These are phyloP conservation scores for Drosophila mayri DNA, from an alignment of 1,140 invertebrate species.

Conservation along the genomic window DNA sequence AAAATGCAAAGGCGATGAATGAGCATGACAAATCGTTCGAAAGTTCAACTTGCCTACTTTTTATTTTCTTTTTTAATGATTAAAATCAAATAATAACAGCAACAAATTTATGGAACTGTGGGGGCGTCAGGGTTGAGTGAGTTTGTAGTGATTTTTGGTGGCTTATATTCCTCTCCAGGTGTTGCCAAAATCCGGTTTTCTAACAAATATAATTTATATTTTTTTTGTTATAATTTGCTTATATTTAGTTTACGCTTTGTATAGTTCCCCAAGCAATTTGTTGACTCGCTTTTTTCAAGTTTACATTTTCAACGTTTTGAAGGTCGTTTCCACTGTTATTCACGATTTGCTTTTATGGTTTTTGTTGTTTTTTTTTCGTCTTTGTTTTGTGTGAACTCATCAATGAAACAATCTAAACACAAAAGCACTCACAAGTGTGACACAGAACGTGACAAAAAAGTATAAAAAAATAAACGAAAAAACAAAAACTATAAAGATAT, in stretches of 20 bases:
- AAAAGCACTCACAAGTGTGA: constrained; percentile 50
- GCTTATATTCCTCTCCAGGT: constrained; percentile 1
- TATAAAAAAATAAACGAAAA: constrained; percentile 1
- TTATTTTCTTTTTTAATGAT: neutral
- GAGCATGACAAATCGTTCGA: neutral
- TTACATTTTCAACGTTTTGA: constrained; percentile 56
- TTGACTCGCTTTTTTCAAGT: constrained; percentile 53
- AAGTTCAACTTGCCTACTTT: neutral
- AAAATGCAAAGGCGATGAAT: neutral
- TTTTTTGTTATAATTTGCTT: constrained; percentile 13
- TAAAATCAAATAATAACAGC: constrained; percentile 5
- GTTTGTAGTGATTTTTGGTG: constrained; percentile 18
- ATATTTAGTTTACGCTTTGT: constrained; percentile 45
- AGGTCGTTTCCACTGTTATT: constrained; percentile 54
- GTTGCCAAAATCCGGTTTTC: constrained; percentile 43
- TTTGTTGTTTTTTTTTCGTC: constrained; percentile 23
- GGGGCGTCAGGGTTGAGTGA: constrained; percentile 1
- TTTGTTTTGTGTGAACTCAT: constrained; percentile 54
- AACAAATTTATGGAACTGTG: constrained; percentile 20
- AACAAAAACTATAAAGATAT: constrained; percentile 39
- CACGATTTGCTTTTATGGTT: constrained; percentile 36
- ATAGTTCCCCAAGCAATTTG: constrained; percentile 37
- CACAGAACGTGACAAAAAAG: constrained; percentile 53
- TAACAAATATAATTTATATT: constrained; percentile 22
- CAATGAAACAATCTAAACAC: constrained; percentile 61